These are phyloP conservation scores for Pachyseris speciosa DNA, from an alignment of 64 coral and sea anemone genomes.

Conservation along the genomic window DNA sequence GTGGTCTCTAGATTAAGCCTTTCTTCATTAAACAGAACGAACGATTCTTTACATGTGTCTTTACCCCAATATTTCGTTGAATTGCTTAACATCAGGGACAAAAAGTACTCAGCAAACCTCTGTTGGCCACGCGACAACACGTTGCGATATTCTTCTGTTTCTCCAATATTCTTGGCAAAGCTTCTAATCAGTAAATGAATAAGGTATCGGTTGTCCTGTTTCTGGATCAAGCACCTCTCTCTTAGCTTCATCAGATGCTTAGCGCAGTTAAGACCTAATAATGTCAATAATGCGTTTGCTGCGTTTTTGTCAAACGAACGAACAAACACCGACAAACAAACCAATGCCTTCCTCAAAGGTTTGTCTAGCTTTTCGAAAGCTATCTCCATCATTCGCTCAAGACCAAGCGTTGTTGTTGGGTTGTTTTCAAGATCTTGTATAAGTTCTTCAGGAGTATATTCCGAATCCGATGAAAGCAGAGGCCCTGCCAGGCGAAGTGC, in stretches of 20 bases:
- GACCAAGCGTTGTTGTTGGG: slow-evolving; percentile 14
- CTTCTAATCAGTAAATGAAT: slow-evolving; percentile 57
- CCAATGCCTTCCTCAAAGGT: not conserved
- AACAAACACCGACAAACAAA: no score
- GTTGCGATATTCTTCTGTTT: not conserved
- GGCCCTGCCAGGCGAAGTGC: no score
- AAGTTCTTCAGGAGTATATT: slow-evolving; percentile 21
- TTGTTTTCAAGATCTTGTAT: no score
- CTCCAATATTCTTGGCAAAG: slow-evolving; percentile 29
- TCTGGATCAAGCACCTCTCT: slow-evolving; percentile 32
- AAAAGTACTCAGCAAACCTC: not conserved
- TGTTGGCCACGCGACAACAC: slow-evolving; percentile 3
- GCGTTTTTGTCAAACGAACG: slow-evolving; percentile 36
- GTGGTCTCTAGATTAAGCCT: slow-evolving; percentile 37
- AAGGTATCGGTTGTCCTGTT: not conserved
- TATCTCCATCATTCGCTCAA: no score
- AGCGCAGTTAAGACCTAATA: not conserved
- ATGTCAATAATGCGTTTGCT: slow-evolving; percentile 25
- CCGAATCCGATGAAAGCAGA: slow-evolving; percentile 34
- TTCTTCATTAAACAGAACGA: slow-evolving; percentile 52
- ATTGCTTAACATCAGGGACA: no score
- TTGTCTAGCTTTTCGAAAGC: slow-evolving; percentile 46
- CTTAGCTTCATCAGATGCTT: slow-evolving; percentile 11
- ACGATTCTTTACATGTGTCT: no score
- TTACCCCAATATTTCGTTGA: no score